Conservation (phyloP, 2,113 vertebrate species). For the Peromyscus californicus region DNA sequence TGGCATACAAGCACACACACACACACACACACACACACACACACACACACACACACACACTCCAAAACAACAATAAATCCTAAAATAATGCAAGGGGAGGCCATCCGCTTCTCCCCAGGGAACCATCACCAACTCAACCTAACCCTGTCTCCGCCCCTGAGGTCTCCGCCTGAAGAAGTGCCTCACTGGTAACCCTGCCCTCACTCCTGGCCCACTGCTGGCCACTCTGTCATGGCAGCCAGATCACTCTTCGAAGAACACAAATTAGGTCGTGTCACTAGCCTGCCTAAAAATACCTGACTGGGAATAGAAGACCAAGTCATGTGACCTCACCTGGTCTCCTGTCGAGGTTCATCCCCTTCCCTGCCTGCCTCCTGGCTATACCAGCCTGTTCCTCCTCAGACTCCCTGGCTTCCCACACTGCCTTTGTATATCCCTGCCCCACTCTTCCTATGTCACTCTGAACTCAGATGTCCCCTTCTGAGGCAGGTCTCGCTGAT, state of each 20-base stretch:
- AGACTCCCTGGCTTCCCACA: fast-evolving
- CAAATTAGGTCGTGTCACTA: neutral
- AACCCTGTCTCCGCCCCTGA: neutral
- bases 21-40: neutral
- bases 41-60: neutral
- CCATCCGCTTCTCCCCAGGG: neutral
- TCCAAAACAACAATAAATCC: neutral
- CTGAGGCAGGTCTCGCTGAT: neutral
- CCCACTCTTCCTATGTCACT: neutral
- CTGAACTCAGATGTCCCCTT: neutral
- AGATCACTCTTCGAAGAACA: neutral
- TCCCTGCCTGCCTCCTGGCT: neutral
- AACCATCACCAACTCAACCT: neutral
- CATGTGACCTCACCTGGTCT: neutral
- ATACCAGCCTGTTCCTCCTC: neutral
- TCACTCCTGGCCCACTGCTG: neutral
- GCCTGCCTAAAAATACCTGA: neutral
- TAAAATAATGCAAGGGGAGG: neutral
- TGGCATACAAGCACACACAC: neutral
- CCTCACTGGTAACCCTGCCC: neutral
- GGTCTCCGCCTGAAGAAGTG: neutral
- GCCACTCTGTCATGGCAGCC: neutral
- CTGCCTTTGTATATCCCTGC: neutral
- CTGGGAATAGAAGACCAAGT: neutral
- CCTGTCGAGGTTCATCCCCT: neutral